Base-by-base conservation (phyloP, 2,888 invertebrate species). In the Macrosoma leucophasiata region DNA sequence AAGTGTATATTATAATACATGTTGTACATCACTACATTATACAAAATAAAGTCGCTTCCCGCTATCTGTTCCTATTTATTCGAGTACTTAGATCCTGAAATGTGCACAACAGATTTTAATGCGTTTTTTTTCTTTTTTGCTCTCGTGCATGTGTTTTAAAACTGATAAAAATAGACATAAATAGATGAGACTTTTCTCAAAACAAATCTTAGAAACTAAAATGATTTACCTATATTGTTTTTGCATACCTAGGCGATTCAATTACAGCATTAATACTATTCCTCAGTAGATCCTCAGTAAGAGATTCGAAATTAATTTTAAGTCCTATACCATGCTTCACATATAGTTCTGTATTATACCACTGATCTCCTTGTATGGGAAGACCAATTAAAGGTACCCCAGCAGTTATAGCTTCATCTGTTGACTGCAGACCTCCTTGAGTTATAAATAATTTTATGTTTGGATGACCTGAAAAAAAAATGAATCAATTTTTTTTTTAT, bases 351-450 rank as follows among this genome's bases (percentile, higher is more conserved):
- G 60, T 62, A 39, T 77, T 78, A 4, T 48, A 58, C 44, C 57
- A 66, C 41, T 81, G 79, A 36, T 84, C 82, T 1, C 55, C 67
- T 13, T 69, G 30, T 44, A 77, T 69, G 1, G 77, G 77, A 13
- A 82, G 44, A 3, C 62, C 75, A 10, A 78, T 45, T 1, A 81
- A 36, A 2, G 78, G 76, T 0, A 75, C 68, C 9, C 62, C 63
- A 3, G 66, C 66, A 14, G 43, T 41, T 7, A 82, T 67, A 0
- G 76, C 65, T 51, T 82, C 79, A 21, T 77, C 74, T 2, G 73
- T 58, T 0, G 77, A 79, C 35, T 76, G 77, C 1, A 73, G 36
- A 4, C 78, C 79, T 29, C 69, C 75, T 63, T 81, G 79, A 1
- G 71, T 75, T 14, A 81, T 63, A 25, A 63, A 67, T 1, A 62